These are phyloP conservation scores for Sinocyclocheilus anophthalmus DNA, from an alignment of 2,113 vertebrate species.

Conservation along the genomic window DNA sequence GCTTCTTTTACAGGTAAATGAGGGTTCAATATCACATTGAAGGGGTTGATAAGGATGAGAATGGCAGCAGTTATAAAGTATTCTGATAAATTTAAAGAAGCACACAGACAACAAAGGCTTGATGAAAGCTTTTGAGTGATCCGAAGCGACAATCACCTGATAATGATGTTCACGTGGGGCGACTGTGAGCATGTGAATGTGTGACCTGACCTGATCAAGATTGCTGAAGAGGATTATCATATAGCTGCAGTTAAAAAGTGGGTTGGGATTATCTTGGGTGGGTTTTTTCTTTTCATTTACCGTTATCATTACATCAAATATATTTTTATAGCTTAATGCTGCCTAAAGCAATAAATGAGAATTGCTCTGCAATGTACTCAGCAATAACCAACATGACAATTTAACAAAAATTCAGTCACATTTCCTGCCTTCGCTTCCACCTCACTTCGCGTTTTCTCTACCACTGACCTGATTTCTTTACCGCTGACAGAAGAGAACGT, in stretches of 20 bases:
- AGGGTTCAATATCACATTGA: background rate
- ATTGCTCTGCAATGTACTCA: background rate
- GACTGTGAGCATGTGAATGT: constrained; percentile 52
- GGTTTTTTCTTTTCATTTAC: background rate
- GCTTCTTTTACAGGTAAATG: background rate
- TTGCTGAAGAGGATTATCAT: constrained; percentile 2
- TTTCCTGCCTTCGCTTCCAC: background rate
- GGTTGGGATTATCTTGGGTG: constrained; percentile 13
- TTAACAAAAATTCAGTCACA: background rate
- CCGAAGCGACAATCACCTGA: constrained; percentile 60
- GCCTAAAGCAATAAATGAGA: background rate
- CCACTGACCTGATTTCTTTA: background rate
- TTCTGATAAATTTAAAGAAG: constrained; percentile 62
- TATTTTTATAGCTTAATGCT: constrained; percentile 8
- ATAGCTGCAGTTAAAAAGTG: constrained; percentile 36
- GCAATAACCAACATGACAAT: background rate
- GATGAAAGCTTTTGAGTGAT: constrained; percentile 43
- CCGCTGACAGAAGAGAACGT: no score
- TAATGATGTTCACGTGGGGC: constrained; percentile 55
- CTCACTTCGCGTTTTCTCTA: background rate
- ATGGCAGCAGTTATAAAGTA: constrained; percentile 18
- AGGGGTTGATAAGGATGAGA: background rate
- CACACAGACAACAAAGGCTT: constrained; percentile 48
- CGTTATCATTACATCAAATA: background rate
- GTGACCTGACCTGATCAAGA: constrained; percentile 56